Evolutionary conservation across 2,113 vertebrate species (phyloP).

Genomic region (Solenodon paradoxus): DNA sequence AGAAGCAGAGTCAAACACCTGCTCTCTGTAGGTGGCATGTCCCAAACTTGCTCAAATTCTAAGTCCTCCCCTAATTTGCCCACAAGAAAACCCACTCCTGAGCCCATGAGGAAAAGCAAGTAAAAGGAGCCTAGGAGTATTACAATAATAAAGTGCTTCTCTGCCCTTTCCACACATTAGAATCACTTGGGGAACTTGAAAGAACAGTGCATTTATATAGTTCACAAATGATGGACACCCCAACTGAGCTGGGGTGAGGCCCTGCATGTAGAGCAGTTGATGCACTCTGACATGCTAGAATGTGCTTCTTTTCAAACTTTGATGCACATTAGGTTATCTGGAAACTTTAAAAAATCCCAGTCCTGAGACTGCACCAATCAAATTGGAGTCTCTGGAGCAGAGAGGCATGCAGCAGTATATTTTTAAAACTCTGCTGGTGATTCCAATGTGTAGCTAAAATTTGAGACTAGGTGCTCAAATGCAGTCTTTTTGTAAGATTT

Average conservation of each 20-base stretch:
- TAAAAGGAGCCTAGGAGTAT: neutral
- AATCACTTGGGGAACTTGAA: neutral
- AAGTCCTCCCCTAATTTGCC: neutral
- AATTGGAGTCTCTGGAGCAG: neutral
- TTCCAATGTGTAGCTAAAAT: neutral
- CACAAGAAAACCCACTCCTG: neutral
- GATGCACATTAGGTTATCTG: neutral
- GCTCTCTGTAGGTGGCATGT: neutral
- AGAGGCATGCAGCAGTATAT: neutral
- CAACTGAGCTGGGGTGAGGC: neutral
- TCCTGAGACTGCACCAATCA: neutral
- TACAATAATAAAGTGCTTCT: slow-evolving; percentile 16
- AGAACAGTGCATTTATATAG: no score
- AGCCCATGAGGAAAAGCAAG: neutral
- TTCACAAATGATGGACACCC: no score
- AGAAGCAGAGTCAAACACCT: neutral
- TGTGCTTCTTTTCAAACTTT: neutral
- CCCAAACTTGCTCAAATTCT: neutral
- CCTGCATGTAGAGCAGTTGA: neutral
- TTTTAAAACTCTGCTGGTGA: neutral
- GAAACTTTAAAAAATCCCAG: neutral
- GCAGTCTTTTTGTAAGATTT: neutral
- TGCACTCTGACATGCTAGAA: neutral
- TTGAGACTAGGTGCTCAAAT: neutral
- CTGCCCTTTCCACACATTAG: neutral